Evolutionary conservation across 2,797 vertebrate species (phyloP), one percentile per base, ranked within the genome.

Genomic region (Uromys caudimaculatus): DNA sequence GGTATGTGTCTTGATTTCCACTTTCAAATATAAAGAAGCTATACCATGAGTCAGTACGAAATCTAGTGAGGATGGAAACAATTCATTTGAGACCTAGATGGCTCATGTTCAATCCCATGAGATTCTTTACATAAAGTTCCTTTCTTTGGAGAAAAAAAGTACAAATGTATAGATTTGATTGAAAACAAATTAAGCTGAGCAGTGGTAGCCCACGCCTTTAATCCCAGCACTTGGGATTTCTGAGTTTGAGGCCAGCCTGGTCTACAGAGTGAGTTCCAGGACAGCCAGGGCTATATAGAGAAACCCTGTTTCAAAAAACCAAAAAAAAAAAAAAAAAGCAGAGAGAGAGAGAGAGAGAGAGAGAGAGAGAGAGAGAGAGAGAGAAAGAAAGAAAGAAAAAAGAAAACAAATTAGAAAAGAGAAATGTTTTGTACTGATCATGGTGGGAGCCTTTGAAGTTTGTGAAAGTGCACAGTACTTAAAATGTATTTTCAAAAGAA

Each of bases 341-440:
- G n/a, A n/a, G n/a, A n/a, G n/a, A n/a, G n/a, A n/a, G n/a, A n/a
- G n/a, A n/a, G n/a, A n/a, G n/a, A n/a, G n/a, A n/a, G n/a, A n/a
- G n/a, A n/a, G n/a, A n/a, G n/a, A n/a, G n/a, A n/a, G n/a, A n/a
- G n/a, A n/a, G n/a, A n/a, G n/a, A n/a, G n/a, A n/a, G n/a, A n/a
- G n/a, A n/a, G n/a, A n/a, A n/a, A n/a, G n/a, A n/a, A n/a, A n/a
- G n/a, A n/a, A n/a, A n/a, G n/a, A n/a, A n/a, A n/a, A n/a, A n/a
- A n/a, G 38, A 71, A 95, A 86, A 60, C 50, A 35, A 64, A 27
- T 96, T 89, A 67, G 29, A 89, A 89, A 86, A 83, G 47, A 94
- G 16, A 82, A 2, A 8, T 6, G 10, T 79, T 54, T 81, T 24
- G 16, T 81, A 67, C 13, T 83, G 38, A 32, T 29, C 29, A 71